Percentiles rank a stretch among this genome's conserved stretches.
These are phyloP conservation scores for Sebastes taczanowskii DNA, from an alignment of 2,797 vertebrate species.

Conservation along the genomic window DNA sequence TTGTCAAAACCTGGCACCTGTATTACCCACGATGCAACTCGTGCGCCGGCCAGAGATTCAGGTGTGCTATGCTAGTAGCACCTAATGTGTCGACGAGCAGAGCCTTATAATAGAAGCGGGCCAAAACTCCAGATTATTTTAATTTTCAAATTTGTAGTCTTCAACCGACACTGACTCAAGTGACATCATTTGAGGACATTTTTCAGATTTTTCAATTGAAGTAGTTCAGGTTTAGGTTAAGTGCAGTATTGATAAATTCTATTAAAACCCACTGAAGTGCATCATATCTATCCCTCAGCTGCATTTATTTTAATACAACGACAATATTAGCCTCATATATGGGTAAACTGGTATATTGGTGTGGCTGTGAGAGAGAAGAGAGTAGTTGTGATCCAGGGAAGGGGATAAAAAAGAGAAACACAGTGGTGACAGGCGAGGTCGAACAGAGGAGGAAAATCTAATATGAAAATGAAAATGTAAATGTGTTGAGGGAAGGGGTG, in stretches of 20 bases:
- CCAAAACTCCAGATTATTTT: too few species aligned
- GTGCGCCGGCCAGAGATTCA: fast-evolving
- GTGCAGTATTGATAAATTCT: background rate
- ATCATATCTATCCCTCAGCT: background rate
- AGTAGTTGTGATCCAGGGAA: background rate
- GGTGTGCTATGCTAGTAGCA: background rate
- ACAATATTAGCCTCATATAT: background rate
- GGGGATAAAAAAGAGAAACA: conserved; percentile 28
- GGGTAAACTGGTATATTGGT: background rate
- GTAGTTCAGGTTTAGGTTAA: background rate
- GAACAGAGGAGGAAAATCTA: conserved; percentile 65
- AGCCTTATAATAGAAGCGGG: too few species aligned
- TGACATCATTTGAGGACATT: too few species aligned
- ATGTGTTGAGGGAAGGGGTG: conserved; percentile 60
- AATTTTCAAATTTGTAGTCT: too few species aligned
- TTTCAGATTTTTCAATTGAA: background rate
- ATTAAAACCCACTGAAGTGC: background rate
- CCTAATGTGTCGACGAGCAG: background rate
- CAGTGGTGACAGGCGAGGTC: conserved; percentile 27
- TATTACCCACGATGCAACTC: too few species aligned
- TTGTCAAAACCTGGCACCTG: too few species aligned
- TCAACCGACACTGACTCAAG: too few species aligned
- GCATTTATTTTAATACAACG: background rate
- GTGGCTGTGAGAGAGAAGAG: background rate
- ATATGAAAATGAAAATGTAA: conserved; percentile 88